Conservation (phyloP, 2,888 invertebrate genomes). For the Chaitophorus viminalis region DNA sequence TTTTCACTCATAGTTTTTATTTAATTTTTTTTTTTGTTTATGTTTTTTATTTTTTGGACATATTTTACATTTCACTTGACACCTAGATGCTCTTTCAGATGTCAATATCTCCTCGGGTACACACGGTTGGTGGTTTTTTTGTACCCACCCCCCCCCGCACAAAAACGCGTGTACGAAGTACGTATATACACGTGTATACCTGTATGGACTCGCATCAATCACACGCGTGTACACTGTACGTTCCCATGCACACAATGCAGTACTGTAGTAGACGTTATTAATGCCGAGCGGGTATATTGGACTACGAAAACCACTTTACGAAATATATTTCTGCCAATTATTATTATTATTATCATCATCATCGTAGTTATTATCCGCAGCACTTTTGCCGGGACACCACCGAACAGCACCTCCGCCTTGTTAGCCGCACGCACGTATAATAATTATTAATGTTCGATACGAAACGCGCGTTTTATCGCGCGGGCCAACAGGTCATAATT, state of each 20-base stretch:
- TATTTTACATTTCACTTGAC: too few relatives aligned
- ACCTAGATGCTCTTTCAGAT: too few relatives aligned
- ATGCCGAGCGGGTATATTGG: background rate
- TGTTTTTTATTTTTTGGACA: too few relatives aligned
- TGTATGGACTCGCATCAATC: too few relatives aligned
- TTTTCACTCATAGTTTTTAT: too few relatives aligned
- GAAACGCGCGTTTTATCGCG: conserved; percentile 27
- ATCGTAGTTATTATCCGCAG: background rate
- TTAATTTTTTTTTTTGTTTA: too few relatives aligned
- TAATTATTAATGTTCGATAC: conserved; percentile 42
- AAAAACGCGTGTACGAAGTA: too few relatives aligned
- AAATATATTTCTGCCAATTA: conserved; percentile 36
- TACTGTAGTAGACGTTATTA: background rate
- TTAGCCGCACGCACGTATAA: conserved; percentile 21
- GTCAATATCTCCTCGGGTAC: too few relatives aligned
- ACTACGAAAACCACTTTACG: conserved; percentile 5
- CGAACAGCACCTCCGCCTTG: background rate
- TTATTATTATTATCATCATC: background rate
- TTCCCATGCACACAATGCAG: background rate
- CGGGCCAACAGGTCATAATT: conserved; percentile 30
- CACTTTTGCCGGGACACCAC: background rate
- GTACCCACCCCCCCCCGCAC: too few relatives aligned
- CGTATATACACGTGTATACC: too few relatives aligned
- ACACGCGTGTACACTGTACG: too few relatives aligned
- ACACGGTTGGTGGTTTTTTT: too few relatives aligned